phyloP scores from a whole-genome alignment of 2,113 vertebrate species.

The Platycercus adscitus region DNA sequence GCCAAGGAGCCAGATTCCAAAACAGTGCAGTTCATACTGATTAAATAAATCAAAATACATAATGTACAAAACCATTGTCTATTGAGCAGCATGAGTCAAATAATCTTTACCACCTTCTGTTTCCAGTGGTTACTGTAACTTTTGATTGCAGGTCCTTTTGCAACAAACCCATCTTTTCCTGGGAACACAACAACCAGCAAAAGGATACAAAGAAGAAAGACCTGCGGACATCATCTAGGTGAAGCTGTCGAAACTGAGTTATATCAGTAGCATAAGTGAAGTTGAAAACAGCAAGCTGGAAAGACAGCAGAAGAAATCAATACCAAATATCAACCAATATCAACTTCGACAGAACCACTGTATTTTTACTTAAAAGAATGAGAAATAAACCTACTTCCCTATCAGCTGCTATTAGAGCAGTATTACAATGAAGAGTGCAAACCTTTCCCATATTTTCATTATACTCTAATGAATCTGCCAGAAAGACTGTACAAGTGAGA shows the following conservation, averaged over 20 bases:
- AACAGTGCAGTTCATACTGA: not conserved
- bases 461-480: slow-evolving; percentile 37
- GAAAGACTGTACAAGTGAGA: slow-evolving; percentile 21
- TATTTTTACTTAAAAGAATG: not conserved
- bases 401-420: not conserved
- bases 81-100: not conserved
- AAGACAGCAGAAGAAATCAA: slow-evolving; percentile 42
- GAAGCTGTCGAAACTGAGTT: slow-evolving; percentile 85
- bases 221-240: slow-evolving; percentile 87
- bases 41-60: not conserved
- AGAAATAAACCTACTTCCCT: slow-evolving; percentile 11
- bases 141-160: not conserved
- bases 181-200: not conserved
- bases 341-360: not conserved
- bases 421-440: not conserved
- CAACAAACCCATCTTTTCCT: not conserved
- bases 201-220: slow-evolving; percentile 98
- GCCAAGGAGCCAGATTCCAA: not conserved
- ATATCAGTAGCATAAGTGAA: slow-evolving; percentile 85
- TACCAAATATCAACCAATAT: not conserved
- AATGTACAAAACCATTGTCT: not conserved
- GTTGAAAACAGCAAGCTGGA: slow-evolving; percentile 83
- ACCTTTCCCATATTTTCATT: slow-evolving; percentile 21
- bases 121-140: not conserved
- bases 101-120: not conserved